A percentile compares a stretch with the other conserved stretches of the same genome.
These are phyloP conservation scores for Hippoglossus hippoglossus DNA, from an alignment of 2,797 vertebrate species.

Conservation along the genomic window DNA sequence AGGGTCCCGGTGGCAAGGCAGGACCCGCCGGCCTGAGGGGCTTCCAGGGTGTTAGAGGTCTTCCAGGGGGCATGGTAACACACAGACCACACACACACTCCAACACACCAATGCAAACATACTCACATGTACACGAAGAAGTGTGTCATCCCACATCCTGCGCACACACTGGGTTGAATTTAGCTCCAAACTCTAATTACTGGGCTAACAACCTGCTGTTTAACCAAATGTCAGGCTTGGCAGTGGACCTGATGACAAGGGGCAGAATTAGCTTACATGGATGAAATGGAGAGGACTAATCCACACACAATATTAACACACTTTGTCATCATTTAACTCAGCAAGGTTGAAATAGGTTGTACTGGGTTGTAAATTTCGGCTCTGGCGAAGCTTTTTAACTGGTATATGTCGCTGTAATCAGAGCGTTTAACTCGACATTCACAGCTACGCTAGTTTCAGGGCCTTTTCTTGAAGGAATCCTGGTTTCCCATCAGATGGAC, in stretches of 20 bases:
- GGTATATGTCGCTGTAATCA: not conserved
- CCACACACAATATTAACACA: conserved; percentile 28
- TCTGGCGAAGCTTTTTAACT: not conserved
- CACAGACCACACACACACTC: conserved; percentile 28
- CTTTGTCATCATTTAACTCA: conserved; percentile 28
- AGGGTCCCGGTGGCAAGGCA: conserved; percentile 90
- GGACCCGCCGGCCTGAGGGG: conserved; percentile 94
- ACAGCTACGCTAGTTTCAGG: no score
- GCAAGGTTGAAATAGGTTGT: conserved; percentile 13
- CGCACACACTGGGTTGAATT: conserved; percentile 39
- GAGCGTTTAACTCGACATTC: not conserved
- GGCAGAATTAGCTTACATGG: conserved; percentile 23
- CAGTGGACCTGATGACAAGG: conserved; percentile 36
- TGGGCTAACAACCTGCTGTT: conserved; percentile 73
- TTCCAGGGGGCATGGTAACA: conserved; percentile 93
- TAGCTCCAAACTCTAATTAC: conserved; percentile 66
- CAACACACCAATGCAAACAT: conserved; percentile 17
- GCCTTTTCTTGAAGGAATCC: not conserved
- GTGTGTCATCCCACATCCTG: conserved; percentile 30
- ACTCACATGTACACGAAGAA: conserved; percentile 18
- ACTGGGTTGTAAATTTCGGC: not conserved
- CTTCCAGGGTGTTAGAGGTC: conserved; percentile 95
- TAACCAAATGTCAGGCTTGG: conserved; percentile 72
- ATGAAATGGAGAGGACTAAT: conserved; percentile 23
- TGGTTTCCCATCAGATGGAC: conserved; percentile 8